Evolutionary conservation across 2,113 vertebrate genomes (phyloP).

Genomic region (Tichodroma muraria): DNA sequence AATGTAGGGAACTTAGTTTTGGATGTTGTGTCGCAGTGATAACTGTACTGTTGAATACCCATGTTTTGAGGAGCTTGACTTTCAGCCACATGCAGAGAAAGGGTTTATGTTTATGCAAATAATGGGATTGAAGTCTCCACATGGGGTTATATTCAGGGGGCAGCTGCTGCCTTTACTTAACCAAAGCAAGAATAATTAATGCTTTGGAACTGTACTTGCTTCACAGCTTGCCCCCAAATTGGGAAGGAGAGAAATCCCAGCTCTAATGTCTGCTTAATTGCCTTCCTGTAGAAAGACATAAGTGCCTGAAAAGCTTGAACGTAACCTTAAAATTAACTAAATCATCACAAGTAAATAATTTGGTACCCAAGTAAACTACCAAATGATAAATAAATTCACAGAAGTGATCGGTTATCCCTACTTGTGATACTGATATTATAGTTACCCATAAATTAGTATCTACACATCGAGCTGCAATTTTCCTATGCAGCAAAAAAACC

Average conservation of each 20-base stretch:
- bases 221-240: background rate
- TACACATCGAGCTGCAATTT: background rate
- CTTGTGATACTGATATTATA: background rate
- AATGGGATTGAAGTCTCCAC: background rate
- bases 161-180: constrained; percentile 38
- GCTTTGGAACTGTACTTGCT: background rate
- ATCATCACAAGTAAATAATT: background rate
- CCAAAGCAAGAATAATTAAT: constrained; percentile 2
- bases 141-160: background rate
- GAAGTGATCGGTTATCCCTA: background rate
- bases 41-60: background rate
- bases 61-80: background rate
- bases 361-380: background rate
- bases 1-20: background rate
- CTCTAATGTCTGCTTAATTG: background rate
- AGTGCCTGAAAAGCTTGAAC: background rate
- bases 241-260: background rate
- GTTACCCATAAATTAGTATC: background rate
- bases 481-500: background rate
- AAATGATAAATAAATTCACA: background rate
- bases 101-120: constrained; percentile 38
- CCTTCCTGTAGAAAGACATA: background rate
- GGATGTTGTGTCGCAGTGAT: background rate
- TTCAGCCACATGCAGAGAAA: background rate
- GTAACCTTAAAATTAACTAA: background rate